phyloP scores from a whole-genome alignment of 2,888 invertebrate species.

The Amiota mariae region DNA sequence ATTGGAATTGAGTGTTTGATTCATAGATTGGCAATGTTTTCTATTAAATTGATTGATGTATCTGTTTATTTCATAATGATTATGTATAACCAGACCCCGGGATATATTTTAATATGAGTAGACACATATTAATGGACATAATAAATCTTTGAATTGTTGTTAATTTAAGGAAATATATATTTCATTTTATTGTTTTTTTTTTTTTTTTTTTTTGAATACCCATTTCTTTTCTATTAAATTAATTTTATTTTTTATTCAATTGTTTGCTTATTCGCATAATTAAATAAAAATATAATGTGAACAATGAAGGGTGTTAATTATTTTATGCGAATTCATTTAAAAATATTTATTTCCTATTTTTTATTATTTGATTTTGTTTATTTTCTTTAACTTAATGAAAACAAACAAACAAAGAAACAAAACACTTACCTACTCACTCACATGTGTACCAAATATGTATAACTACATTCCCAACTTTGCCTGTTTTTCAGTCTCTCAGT shows the following conservation, averaged over 20 bases:
- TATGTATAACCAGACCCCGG: too few relatives aligned
- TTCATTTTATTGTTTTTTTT: neutral
- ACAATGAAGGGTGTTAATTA: neutral
- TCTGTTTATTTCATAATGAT: too few relatives aligned
- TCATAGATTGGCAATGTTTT: too few relatives aligned
- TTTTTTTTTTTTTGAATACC: too few relatives aligned
- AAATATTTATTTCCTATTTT: constrained; percentile 8
- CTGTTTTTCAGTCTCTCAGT: too few relatives aligned
- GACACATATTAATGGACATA: neutral
- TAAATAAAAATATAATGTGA: neutral
- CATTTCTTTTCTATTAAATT: neutral
- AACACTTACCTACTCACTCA: neutral
- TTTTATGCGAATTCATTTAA: neutral
- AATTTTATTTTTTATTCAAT: neutral
- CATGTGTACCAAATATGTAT: too few relatives aligned
- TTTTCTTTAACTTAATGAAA: constrained; percentile 18
- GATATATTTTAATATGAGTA: too few relatives aligned
- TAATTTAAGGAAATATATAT: neutral
- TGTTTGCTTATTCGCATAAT: constrained; percentile 19
- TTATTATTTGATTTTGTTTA: constrained; percentile 10
- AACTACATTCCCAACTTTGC: neutral
- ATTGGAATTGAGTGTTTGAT: too few relatives aligned
- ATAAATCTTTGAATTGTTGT: neutral
- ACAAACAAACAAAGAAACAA: constrained; percentile 2
- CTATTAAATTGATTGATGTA: too few relatives aligned